Base-by-base conservation (phyloP, 1,140 invertebrate species). In the Drosophila yakuba region DNA sequence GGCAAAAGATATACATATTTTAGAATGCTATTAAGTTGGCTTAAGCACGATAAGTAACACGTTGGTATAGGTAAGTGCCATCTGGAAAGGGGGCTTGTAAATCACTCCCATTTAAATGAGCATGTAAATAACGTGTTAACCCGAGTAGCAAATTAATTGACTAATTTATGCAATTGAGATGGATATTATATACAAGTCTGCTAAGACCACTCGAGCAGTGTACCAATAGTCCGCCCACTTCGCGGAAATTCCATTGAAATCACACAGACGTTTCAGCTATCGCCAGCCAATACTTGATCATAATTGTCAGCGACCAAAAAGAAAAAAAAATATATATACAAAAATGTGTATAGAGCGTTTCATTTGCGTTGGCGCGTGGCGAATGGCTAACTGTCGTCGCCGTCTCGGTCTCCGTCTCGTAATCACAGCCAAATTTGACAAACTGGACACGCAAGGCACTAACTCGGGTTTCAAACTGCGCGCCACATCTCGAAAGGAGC, bases 401-500 rank as follows among this genome's bases (percentile, higher is more conserved):
- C 47, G 59, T 64, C 50, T n/a, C 28, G 32, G 52, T 43, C 48
- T 35, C 23, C 55, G 45, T 59, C 74, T 54, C 62, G 61, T 73
- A 73, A 78, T 74, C 66, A 52, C 58, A 54, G 25, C 57, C 78
- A 80, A 80, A 80, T 61, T 80, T 48, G 62, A 56, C 75, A 57
- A 71, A 75, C 74, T 76, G 73, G 74, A 67, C 74, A 59, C 55
- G 72, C 78, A 61, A 47, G 58, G 14, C 59, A 57, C 67, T 48
- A 74, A 55, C 78, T 80, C 72, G 55, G 56, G 55, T 80, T 80
- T 76, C 78, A 67, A 71, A 80, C 10, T 77, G 54, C 52, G 76
- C 63, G 73, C 63, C 73, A 78, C 76, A 63, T 32, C 6, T 35
- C 28, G 32, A 15, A 11, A 44, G 28, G 4, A 23, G 52, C 17